phyloP scores from a whole-genome alignment of 2,797 vertebrate species.

The Brachymystax lenok region DNA sequence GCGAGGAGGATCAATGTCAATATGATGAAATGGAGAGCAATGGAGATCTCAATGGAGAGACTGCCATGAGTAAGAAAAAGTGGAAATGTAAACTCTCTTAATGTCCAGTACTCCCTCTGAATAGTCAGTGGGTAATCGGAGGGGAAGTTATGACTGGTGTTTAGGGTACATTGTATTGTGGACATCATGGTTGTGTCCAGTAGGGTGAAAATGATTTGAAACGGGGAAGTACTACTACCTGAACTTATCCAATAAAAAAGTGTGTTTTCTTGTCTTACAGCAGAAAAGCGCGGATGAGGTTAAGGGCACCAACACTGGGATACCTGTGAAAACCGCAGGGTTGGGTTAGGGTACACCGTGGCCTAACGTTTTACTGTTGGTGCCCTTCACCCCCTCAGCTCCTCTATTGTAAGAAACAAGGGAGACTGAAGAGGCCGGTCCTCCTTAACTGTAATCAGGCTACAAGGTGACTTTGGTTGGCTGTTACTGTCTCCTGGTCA shows the following conservation, averaged over 20 bases:
- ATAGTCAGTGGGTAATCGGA: constrained; percentile 18
- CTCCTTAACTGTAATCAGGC: constrained; percentile 47
- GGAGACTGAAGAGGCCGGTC: constrained; percentile 3
- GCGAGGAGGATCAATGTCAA: constrained; percentile 21
- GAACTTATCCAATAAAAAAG: background rate
- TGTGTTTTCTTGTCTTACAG: background rate
- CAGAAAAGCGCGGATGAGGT: no score
- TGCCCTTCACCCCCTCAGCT: constrained; percentile 27
- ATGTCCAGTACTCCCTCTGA: constrained; percentile 4
- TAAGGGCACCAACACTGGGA: background rate
- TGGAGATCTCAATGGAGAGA: background rate
- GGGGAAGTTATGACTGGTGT: constrained; percentile 28
- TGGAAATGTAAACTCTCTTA: constrained; percentile 34
- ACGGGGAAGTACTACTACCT: no score
- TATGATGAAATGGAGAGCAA: background rate
- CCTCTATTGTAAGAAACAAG: constrained; percentile 18
- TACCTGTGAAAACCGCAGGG: background rate
- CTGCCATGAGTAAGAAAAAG: constrained; percentile 19
- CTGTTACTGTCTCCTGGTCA: constrained; percentile 43
- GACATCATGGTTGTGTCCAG: background rate
- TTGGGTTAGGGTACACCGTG: background rate
- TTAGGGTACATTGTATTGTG: background rate
- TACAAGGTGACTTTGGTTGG: constrained; percentile 64
- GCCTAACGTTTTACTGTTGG: background rate
- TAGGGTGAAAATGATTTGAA: background rate